Conservation (phyloP, 2,113 vertebrate species). For the Cacatua alba region DNA sequence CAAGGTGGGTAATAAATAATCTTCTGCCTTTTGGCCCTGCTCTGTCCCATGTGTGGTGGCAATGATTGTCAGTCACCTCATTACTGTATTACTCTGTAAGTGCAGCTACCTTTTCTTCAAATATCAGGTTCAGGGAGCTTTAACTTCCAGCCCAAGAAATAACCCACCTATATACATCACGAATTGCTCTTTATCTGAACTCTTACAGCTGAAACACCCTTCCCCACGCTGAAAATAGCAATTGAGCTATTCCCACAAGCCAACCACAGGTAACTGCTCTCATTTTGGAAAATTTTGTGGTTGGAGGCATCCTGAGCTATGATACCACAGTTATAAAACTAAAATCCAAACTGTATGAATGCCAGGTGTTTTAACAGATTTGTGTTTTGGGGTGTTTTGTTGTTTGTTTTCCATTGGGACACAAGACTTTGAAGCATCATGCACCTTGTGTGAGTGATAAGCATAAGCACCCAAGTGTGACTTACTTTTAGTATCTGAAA, state of each 20-base stretch:
- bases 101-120: background rate
- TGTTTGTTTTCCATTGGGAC: background rate
- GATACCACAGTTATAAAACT: background rate
- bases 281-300: background rate
- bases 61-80: too few relatives aligned
- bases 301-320: background rate
- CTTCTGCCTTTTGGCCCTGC: fast-evolving
- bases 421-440: background rate
- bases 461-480: background rate
- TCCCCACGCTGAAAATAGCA: background rate
- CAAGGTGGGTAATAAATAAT: background rate
- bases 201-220: background rate
- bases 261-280: background rate
- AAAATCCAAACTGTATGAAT: background rate
- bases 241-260: background rate
- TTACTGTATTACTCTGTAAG: background rate
- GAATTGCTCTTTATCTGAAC: background rate
- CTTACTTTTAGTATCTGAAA: background rate
- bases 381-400: background rate
- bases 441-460: background rate
- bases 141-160: background rate
- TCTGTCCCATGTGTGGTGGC: background rate
- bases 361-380: background rate
- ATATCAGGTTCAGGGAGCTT: background rate
- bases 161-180: background rate